Conservation (phyloP, 1,140 invertebrate genomes). For the Fopius arisanus region DNA sequence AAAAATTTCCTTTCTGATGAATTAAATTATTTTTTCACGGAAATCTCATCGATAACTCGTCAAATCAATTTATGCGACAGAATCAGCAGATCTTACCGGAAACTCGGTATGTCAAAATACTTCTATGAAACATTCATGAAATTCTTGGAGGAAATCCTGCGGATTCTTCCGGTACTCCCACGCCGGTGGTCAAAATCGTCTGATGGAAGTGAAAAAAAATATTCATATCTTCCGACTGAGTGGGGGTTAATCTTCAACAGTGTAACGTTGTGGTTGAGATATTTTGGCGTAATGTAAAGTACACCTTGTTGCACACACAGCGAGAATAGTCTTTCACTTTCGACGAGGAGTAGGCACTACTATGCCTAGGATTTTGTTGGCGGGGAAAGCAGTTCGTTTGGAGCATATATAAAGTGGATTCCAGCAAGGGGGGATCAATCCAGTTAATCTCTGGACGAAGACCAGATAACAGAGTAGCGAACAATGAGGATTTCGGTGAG, state of each 20-base stretch:
- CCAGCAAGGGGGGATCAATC: constrained; percentile 36
- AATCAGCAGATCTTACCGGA: too few species aligned
- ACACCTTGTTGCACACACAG: constrained; percentile 16
- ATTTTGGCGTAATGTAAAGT: background rate
- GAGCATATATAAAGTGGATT: constrained; percentile 39
- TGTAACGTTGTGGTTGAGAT: constrained; percentile 4
- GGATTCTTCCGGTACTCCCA: background rate
- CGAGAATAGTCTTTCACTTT: constrained; percentile 39
- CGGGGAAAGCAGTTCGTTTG: constrained; percentile 37
- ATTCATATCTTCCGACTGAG: background rate
- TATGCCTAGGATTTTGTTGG: constrained; percentile 26
- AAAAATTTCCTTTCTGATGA: background rate
- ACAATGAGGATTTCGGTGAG: constrained; percentile 38
- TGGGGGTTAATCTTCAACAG: background rate
- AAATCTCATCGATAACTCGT: background rate
- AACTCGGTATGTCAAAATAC: too few species aligned
- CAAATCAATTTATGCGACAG: too few species aligned
- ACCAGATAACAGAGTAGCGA: constrained; percentile 23
- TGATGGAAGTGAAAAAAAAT: background rate
- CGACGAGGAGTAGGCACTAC: constrained; percentile 25
- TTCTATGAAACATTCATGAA: background rate
- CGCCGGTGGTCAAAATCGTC: background rate
- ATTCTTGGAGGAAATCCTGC: too few species aligned
- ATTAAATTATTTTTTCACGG: background rate
- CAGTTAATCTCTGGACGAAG: constrained; percentile 39